Evolutionary conservation across 2,888 invertebrate genomes (phyloP), one percentile per base, ranked within the genome.

Genomic region (Buathra laborator): DNA sequence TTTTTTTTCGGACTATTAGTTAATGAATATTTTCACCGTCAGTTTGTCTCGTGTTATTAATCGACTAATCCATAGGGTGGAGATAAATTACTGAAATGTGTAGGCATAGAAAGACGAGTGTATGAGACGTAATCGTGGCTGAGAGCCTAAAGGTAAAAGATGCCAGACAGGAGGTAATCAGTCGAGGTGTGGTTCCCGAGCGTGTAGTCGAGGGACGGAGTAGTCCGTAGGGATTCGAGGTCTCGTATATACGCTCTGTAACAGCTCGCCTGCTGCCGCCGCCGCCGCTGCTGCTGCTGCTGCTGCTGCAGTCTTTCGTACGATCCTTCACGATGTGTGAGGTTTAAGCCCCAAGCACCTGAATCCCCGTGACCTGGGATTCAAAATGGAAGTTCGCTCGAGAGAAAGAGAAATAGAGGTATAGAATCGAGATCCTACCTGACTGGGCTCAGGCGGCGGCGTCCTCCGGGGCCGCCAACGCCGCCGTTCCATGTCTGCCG

Each of bases 351-450:
- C 75, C 66, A n/a, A 76, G 84, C 83, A 80, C 86, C 87, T 80
- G 87, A 87, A 88, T 87, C 87, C 79, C 87, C 78, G 78, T 86
- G 88, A 87, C 88, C 89, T 79, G 88, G 84, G 86, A 87, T 89
- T 84, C 86, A 87, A 89, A 90, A 87, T 88, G 89, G 89, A 89
- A 16, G 75, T 59, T 86, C 72, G 86, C 86, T 78, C 86, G 86
- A 89, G 90, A 89, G 68, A 83, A 43, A 76, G 80, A 76, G 76
- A 80, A 56, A 75, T n/a, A 70, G 32, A 64, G 48, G 46, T 37
- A 29, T 12, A 62, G 62, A 62, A 62, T 74, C 72, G 59, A 59
- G 59, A 74, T 62, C 62, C 62, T 62, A 83, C 76, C 85, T 79
- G 86, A 81, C 56, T 68, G 56, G 71, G 66, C 72, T 82, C 62